Conservation (phyloP, 1,140 invertebrate species). For the Pseudomyrmex cubaensis region DNA sequence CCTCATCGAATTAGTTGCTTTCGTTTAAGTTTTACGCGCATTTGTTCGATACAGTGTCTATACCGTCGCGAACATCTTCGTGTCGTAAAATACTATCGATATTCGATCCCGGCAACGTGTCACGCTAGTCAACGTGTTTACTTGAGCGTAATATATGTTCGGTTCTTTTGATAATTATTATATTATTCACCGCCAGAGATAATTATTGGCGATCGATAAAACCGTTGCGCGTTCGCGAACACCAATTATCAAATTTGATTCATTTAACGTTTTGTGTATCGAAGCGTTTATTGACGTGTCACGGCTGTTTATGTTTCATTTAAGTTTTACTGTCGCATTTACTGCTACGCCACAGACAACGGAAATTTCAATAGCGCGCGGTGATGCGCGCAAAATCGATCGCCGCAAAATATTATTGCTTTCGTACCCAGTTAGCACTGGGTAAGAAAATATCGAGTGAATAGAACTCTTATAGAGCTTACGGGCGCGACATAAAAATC, state of each 20-base stretch:
- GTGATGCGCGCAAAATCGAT: conserved; percentile 30
- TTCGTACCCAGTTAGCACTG: too few species aligned
- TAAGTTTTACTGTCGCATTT: conserved; percentile 53
- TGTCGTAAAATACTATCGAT: background rate
- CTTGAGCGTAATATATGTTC: conserved; percentile 22
- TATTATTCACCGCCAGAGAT: background rate
- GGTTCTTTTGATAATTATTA: conserved; percentile 34
- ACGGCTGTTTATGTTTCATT: conserved; percentile 52
- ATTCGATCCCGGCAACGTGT: conserved; percentile 6
- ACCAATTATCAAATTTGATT: conserved; percentile 53
- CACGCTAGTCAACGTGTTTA: background rate
- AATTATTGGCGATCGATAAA: conserved; percentile 25
- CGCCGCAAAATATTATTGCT: background rate
- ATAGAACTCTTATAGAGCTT: too few species aligned
- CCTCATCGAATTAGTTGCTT: conserved; percentile 45
- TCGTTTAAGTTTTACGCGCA: conserved; percentile 35
- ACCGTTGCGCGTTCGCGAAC: background rate
- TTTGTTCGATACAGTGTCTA: conserved; percentile 31
- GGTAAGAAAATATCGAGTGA: too few species aligned
- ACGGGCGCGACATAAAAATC: background rate
- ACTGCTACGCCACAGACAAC: conserved; percentile 23
- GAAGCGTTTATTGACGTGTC: conserved; percentile 47
- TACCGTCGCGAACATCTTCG: background rate
- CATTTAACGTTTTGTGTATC: conserved; percentile 47
- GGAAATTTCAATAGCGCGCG: conserved; percentile 41